Evolutionary conservation across 2,113 vertebrate species (phyloP).

Genomic region (Lontra canadensis): DNA sequence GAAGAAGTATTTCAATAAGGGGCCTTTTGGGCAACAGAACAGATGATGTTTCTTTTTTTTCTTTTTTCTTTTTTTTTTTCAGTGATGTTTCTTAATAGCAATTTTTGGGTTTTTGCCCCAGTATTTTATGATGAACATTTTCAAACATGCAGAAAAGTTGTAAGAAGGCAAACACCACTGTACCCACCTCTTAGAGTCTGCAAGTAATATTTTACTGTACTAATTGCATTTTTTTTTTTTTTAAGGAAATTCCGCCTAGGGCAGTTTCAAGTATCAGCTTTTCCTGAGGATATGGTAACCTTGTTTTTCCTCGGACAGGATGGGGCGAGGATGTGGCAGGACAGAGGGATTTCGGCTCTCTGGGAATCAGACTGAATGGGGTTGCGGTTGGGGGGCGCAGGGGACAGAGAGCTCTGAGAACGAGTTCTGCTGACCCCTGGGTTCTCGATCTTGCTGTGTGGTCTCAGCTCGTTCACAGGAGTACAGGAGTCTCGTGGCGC

Average conservation of each 20-base stretch:
- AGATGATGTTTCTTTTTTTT: neutral
- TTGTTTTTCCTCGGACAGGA: neutral
- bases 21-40: neutral
- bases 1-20: neutral
- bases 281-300: neutral
- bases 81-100: neutral
- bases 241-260: neutral
- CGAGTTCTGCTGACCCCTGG: neutral
- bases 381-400: neutral
- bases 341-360: neutral
- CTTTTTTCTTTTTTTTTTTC: too few relatives aligned
- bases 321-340: neutral
- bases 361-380: neutral
- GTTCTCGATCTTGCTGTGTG: neutral
- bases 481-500: neutral
- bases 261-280: neutral
- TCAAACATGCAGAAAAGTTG: neutral
- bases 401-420: neutral
- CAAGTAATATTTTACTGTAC: neutral
- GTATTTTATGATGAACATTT: neutral
- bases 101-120: neutral
- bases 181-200: neutral
- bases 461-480: neutral
- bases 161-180: neutral
- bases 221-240: neutral